Evolutionary conservation across 2,888 invertebrate species (phyloP).

Genomic region (Philhelius pedissequus): DNA sequence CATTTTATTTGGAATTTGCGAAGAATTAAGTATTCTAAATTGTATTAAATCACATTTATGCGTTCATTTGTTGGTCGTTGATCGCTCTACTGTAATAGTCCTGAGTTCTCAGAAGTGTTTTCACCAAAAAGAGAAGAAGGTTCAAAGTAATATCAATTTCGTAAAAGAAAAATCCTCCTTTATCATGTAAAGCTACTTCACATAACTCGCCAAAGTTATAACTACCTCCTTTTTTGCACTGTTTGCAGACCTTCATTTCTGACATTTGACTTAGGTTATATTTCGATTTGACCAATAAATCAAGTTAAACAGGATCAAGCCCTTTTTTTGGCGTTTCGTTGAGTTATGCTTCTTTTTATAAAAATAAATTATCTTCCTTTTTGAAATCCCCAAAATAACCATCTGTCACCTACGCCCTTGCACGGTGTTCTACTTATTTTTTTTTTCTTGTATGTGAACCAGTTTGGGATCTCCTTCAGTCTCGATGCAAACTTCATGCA

Average conservation of each 20-base stretch:
- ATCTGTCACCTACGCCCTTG: conserved; percentile 45
- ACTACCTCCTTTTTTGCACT: not conserved
- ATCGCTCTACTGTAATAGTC: too few species aligned
- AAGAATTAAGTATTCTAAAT: too few species aligned
- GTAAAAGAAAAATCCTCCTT: too few species aligned
- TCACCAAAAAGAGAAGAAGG: too few species aligned
- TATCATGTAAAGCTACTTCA: too few species aligned
- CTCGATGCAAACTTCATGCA: not conserved
- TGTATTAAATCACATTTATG: too few species aligned
- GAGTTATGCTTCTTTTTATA: not conserved
- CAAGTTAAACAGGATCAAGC: not conserved
- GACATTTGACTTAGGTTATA: not conserved
- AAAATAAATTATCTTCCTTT: not conserved
- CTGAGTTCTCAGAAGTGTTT: too few species aligned
- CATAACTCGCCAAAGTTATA: too few species aligned
- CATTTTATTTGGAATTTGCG: too few species aligned
- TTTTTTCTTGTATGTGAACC: not conserved
- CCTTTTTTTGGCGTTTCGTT: not conserved
- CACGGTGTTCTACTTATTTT: not conserved
- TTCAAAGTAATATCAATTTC: too few species aligned
- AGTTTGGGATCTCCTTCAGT: conserved; percentile 14
- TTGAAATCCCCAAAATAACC: conserved; percentile 1
- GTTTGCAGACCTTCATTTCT: not conserved
- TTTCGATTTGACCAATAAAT: not conserved
- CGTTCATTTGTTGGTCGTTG: too few species aligned